Evolutionary conservation across 2,113 vertebrate genomes (phyloP).

Genomic region (Lota lota): DNA sequence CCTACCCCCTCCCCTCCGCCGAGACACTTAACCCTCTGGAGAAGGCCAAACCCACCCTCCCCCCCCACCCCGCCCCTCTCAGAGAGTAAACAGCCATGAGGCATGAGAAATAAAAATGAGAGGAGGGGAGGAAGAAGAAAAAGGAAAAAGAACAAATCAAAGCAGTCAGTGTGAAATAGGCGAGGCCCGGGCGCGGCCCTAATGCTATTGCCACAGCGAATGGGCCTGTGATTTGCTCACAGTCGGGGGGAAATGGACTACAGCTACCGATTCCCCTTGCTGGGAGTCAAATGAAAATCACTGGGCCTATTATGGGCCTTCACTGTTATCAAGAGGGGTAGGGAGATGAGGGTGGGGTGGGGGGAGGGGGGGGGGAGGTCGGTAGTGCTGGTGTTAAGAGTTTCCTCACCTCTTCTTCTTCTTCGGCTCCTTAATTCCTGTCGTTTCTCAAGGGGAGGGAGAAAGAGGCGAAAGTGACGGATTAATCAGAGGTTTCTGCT

Average conservation of each 20-base stretch:
- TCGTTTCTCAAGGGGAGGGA: too few species aligned
- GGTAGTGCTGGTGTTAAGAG: neutral
- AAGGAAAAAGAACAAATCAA: slow-evolving; percentile 30
- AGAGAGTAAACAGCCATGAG: too few species aligned
- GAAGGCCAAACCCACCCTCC: neutral
- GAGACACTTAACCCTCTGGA: neutral
- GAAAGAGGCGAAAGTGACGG: too few species aligned
- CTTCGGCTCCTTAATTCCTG: too few species aligned
- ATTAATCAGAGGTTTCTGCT: too few species aligned
- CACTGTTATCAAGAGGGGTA: slow-evolving; percentile 36
- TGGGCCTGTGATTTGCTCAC: slow-evolving; percentile 46
- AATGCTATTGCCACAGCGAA: slow-evolving; percentile 39
- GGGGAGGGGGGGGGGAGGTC: slow-evolving; percentile 28
- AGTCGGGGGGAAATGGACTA: slow-evolving; percentile 30
- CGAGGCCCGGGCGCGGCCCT: slow-evolving; percentile 32
- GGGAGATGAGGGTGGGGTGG: neutral
- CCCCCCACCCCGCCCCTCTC: neutral
- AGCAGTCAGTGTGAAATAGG: slow-evolving; percentile 51
- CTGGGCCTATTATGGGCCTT: slow-evolving; percentile 40
- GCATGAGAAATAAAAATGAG: neutral
- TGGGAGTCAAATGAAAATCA: slow-evolving; percentile 65
- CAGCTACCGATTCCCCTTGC: slow-evolving; percentile 54
- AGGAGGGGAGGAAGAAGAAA: neutral
- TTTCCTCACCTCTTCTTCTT: neutral
- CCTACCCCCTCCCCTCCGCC: neutral